Base-by-base conservation (phyloP, 2,113 vertebrate genomes). In the Halichoerus grypus region DNA sequence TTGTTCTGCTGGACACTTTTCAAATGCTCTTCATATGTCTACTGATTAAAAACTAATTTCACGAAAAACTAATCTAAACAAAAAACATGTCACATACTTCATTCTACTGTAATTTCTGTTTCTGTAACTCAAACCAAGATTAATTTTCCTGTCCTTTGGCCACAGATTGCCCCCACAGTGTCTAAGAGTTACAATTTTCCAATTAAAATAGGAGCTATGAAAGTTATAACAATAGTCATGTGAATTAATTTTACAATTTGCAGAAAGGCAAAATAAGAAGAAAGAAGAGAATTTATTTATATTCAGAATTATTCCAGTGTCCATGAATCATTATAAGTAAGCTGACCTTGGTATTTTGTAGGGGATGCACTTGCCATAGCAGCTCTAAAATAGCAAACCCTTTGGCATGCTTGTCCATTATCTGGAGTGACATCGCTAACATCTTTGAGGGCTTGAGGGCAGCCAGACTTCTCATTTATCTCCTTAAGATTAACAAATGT, bases 21-120 rank as follows among this genome's bases (percentile, higher is more conserved):
- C 90, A 95, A 89, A 93, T 85, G 81, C 49, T 95, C 65, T 67
- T 96, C 88, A n/a, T 72, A 95, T 49, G 33, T 76, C 83, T 65
- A 76, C 82, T 94, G 83, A 96, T 71, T 97, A 88, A 92, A 96
- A 92, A 96, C 39, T 94, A 96, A 95, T 85, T 96, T 81, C 76
- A 83, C 74, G 31, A 31, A 96, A 95, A 96, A 85, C 84, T 95
- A 88, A 94, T 90, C 63, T 91, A 55, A 79, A 94, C 55, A 65
- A 95, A 94, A 96, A 96, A 57, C 61, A 26, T 91, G 80, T 26
- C 88, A 53, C 9, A 31, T 49, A 46, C 26, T 91, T 97, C 92
- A 65, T 87, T 59, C 16, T 63, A 24, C 22, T 85, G 24, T 69
- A 51, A 88, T 94, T 95, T 91, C 74, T 76, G 39, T 85, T 93